Base-by-base conservation (phyloP, 2,797 vertebrate species). In the Alcedo quadribrachys region DNA sequence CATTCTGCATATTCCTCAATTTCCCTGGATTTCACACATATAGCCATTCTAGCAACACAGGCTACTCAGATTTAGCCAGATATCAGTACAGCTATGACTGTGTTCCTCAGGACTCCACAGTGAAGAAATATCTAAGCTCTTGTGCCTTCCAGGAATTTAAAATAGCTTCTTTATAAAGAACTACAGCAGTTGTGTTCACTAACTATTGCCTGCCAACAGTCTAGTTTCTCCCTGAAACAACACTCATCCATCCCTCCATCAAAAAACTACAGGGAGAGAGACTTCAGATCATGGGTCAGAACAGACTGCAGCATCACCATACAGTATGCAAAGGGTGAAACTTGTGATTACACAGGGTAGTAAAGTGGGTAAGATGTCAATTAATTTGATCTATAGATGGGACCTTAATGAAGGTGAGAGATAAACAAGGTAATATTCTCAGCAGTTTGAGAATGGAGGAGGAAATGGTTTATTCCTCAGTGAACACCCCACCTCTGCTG, bases 401-500 rank as follows among this genome's bases (percentile, higher is more conserved):
- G 46, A 71, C 24, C 45, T 45, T 70, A 87, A 70, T 18, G 15
- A 74, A 82, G 17, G 21, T 53, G 32, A 89, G 45, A 91, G 25
- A 68, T 50, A 71, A 62, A 85, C 22, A 77, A 81, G 20, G 6
- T 30, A 69, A 45, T 15, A 51, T 15, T 81, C 60, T 77, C 48
- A 79, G 9, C 51, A 79, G 42, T 28, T 71, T 74, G 32, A 87
- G 58, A 61, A 71, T 2, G 15, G 65, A 91, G 42, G 27, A 62
- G 30, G 40, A 91, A 83, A 79, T 40, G 45, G 11, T 54, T 88
- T 69, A 54, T 67, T 82, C 79, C 88, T 89, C 75, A 92, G 66
- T 77, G 74, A 83, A 93, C 58, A 92, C 78, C 53, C 92, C 80
- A 86, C 74, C 75, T 86, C 85, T 90, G 85, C 50, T 55, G 61